phyloP scores from a whole-genome alignment of 1,140 invertebrate species.

The Battus philenor region DNA sequence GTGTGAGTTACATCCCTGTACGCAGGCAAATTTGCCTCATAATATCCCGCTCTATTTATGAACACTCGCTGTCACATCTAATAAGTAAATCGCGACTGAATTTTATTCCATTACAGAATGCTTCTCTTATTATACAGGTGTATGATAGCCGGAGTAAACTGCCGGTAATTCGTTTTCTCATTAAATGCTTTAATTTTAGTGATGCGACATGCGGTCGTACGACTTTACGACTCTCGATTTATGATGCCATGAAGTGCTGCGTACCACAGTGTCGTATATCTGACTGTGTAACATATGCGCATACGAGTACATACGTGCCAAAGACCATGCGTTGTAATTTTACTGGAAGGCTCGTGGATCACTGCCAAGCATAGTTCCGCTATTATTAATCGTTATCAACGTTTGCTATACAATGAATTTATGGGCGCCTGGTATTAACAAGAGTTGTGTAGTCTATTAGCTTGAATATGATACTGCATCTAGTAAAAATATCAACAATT shows the following conservation, averaged over 20 bases:
- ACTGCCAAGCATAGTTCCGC: conserved; percentile 23
- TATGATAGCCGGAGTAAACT: conserved; percentile 12
- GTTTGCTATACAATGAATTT: conserved; percentile 5
- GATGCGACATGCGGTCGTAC: conserved; percentile 27
- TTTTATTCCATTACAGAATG: conserved; percentile 10
- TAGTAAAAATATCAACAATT: conserved; percentile 11
- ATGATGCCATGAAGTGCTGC: conserved; percentile 37
- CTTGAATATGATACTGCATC: conserved; percentile 18
- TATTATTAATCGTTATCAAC: conserved; percentile 15
- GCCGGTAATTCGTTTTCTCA: conserved; percentile 46
- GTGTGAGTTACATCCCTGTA: conserved; percentile 13
- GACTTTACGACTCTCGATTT: conserved; percentile 42
- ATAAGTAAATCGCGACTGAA: conserved; percentile 35
- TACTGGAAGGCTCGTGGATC: conserved; percentile 28
- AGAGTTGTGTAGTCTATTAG: no score
- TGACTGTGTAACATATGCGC: conserved; percentile 14
- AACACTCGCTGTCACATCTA: conserved; percentile 32
- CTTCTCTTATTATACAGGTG: background rate
- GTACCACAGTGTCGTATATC: conserved; percentile 27
- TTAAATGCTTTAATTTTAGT: conserved; percentile 54
- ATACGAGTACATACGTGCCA: conserved; percentile 23
- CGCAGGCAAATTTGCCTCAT: conserved; percentile 31
- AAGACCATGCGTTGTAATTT: conserved; percentile 25
- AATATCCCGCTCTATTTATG: conserved; percentile 27
- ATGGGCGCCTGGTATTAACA: background rate